Evolutionary conservation across 2,888 invertebrate genomes (phyloP).

Genomic region (Tiphia femorata): DNA sequence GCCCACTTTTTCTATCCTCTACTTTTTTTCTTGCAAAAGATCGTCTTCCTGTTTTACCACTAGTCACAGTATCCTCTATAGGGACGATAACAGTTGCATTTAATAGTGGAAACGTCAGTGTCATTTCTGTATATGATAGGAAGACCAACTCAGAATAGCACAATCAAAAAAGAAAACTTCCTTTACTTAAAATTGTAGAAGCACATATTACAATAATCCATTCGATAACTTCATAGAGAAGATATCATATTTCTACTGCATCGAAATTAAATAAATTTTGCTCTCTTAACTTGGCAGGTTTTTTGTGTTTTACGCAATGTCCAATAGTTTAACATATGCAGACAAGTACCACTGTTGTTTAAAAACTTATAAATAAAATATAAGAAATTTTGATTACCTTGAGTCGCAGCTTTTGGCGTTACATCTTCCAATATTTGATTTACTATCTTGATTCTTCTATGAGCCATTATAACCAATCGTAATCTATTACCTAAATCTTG

Average conservation of each 20-base stretch:
- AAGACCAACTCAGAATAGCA: constrained; percentile 20
- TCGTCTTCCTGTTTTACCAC: constrained; percentile 63
- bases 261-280: too few species aligned
- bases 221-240: too few species aligned
- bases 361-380: constrained; percentile 6
- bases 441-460: constrained; percentile 86
- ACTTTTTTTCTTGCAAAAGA: constrained; percentile 51
- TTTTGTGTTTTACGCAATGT: too few species aligned
- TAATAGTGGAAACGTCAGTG: constrained; percentile 86
- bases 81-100: constrained; percentile 85
- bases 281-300: too few species aligned
- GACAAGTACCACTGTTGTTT: too few species aligned
- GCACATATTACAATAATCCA: too few species aligned
- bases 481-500: constrained; percentile 94
- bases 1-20: constrained; percentile 36
- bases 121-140: constrained; percentile 74
- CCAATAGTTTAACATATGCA: too few species aligned
- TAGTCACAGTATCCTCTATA: constrained; percentile 80
- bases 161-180: constrained; percentile 4
- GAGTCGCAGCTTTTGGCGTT: constrained; percentile 72
- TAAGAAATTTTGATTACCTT: constrained; percentile 68
- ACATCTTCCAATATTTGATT: constrained; percentile 84
- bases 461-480: constrained; percentile 94
- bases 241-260: too few species aligned
- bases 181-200: too few species aligned